Base-by-base conservation (phyloP, 2,888 invertebrate genomes). In the Heliconius ethilla region DNA sequence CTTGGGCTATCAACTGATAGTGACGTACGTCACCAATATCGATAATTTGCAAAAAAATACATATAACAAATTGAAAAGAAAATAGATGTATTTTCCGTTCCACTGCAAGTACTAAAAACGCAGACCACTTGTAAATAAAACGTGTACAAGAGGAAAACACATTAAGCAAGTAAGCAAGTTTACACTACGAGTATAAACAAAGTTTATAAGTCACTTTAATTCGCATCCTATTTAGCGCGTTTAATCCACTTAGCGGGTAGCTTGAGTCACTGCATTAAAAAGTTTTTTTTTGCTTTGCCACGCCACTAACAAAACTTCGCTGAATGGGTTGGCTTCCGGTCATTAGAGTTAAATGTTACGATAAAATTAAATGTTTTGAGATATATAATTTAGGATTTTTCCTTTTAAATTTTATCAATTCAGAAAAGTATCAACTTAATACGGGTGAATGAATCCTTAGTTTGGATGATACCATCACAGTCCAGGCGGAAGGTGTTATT, bases 1-100 rank as follows among this genome's bases (percentile, higher is more conserved):
- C 88, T 82, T 80, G 82, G 88, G 87, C 83, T 74, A 67, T 55
- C 69, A 69, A 69, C 25, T 15, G 27, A 7, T 84, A 85, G 85
- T 76, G 84, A 81, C 76, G 84, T 37, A 69, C n/a, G 51, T n/a
- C 25, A 27, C 29, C 6, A 63, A 25, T 63, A 79, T 81, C 79
- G 78, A 79, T 69, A 77, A 9, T 33, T 63, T 51, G 18, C 51
- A 18, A 51, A 18, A 51, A 51, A 18, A 5, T 6, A 18, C 7
- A 22, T 51, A 7, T 22, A 51, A 40, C 40, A 40, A 3, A 40
- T 40, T 11, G 11, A 40, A 40, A 9, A 40, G 11, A 40, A 0
- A 40, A 40, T 51, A 15, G 7, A 33, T 29, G 29, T 6, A 29
- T 33, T 51, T 18, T 18, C 18, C 18, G 5, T 51, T 51, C 27